Base-by-base conservation (phyloP, 2,888 invertebrate genomes). In the Oligia strigilis region DNA sequence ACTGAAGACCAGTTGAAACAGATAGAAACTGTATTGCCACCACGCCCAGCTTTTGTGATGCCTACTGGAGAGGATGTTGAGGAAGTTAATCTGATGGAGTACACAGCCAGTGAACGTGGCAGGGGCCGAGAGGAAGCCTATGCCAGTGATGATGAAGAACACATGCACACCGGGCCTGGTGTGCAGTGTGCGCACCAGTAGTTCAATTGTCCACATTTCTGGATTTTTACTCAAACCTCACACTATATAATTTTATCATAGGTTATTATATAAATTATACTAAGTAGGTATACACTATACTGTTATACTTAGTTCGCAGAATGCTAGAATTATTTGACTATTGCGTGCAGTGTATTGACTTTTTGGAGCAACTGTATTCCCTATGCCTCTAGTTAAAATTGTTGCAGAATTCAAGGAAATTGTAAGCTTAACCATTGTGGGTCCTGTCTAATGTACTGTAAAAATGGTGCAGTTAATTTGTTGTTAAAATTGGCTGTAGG, bases 131-230 rank as follows among this genome's bases (percentile, higher is more conserved):
- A 98, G 83, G 98, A 98, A 92, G 98, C 98, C 0, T 98, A 98
- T 92, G 98, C 98, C 78, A 98, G 98, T 92, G 98, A 98, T 86
- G 97, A 97, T 88, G 97, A 97, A 64, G 97, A 97, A 90, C 97
- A 97, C 72, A 96, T 97, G 93, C 97, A 97, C 87, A 92, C 97
- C 72, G 97, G 97, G 1, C 97, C 97, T 73, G 97, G 98, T 80
- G 98, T 99, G 88, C 98, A 98, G 95, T 99, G 99, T 96, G 98
- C 98, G 91, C 98, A 98, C 94, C 98, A 98, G 97, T 98, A 98
- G 97, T 94, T 93, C 89, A 96, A 96, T 95, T 93, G 84, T 91
- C 93, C 91, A 88, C 86, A 82, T 82, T 87, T 88, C 90, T 92
- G 93, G 92, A 94, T 94, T 94, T 93, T 89, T 94, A 95, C 94